phyloP scores from a whole-genome alignment of 2,888 invertebrate genomes.

The Thera obeliscata region DNA sequence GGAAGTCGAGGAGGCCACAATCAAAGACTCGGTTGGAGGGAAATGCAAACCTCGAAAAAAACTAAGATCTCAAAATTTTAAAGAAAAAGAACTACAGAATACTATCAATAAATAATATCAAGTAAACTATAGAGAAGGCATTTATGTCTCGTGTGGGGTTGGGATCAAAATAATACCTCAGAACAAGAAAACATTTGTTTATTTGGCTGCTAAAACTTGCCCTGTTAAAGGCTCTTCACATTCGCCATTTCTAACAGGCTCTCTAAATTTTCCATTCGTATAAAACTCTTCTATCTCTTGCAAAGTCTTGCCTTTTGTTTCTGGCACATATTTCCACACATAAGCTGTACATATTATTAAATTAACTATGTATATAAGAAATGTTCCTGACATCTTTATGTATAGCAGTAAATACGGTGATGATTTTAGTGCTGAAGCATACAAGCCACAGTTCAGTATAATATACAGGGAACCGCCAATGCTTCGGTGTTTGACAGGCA shows the following conservation, averaged over 20 bases:
- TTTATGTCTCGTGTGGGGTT: no score
- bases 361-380: constrained; percentile 28
- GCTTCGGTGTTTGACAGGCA: constrained; percentile 38
- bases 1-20: no score
- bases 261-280: constrained; percentile 13
- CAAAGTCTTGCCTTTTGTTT: constrained; percentile 37
- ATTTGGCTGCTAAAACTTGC: background rate
- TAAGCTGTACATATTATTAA: constrained; percentile 25
- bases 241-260: background rate
- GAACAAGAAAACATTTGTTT: background rate
- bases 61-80: no score
- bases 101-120: no score
- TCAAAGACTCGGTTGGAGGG: no score
- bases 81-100: no score
- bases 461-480: constrained; percentile 33
- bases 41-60: no score
- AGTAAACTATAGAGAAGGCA: no score
- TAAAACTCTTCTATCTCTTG: constrained; percentile 40
- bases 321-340: constrained; percentile 39
- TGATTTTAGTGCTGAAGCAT: constrained; percentile 30
- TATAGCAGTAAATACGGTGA: constrained; percentile 33
- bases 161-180: background rate
- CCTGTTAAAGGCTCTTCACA: background rate
- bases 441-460: constrained; percentile 27
- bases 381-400: constrained; percentile 27